Evolutionary conservation across 92 coral and sea anemone species (phyloP).

Genomic region (Siderastrea radians): DNA sequence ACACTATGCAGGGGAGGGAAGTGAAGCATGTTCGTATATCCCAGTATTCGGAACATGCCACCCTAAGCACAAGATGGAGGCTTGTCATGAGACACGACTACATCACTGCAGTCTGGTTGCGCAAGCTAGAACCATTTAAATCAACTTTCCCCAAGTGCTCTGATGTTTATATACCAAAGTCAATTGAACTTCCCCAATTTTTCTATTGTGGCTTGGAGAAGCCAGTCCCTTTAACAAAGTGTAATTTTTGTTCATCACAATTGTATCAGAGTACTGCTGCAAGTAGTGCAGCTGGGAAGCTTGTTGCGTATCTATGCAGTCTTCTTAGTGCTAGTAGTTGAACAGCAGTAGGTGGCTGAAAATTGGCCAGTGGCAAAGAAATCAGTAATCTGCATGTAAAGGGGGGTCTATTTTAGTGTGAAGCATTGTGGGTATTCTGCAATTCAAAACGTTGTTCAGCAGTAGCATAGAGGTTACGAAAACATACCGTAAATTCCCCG

Average conservation of each 20-base stretch:
- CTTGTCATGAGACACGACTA: conserved; percentile 72
- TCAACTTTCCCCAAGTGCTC: conserved; percentile 54
- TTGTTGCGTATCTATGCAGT: conserved; percentile 18
- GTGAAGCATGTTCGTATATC: conserved; percentile 71
- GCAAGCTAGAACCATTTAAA: conserved; percentile 56
- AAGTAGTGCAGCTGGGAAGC: conserved; percentile 35
- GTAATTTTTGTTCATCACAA: conserved; percentile 18
- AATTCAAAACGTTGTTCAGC: too few relatives aligned
- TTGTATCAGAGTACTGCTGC: conserved; percentile 2
- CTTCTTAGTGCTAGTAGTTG: conserved; percentile 25
- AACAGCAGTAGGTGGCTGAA: conserved; percentile 5
- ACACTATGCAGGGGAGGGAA: too few relatives aligned
- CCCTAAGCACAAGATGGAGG: conserved; percentile 61
- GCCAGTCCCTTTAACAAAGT: conserved; percentile 4
- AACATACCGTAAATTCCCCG: too few relatives aligned
- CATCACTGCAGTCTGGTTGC: conserved; percentile 65
- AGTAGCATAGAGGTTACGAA: too few relatives aligned
- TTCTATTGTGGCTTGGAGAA: conserved; percentile 14
- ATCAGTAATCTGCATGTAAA: background rate
- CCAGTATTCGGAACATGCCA: conserved; percentile 77
- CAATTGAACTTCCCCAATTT: conserved; percentile 8
- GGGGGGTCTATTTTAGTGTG: too few relatives aligned
- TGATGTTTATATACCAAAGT: conserved; percentile 66
- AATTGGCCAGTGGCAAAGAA: conserved; percentile 4
- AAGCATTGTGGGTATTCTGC: too few relatives aligned